phyloP scores from a whole-genome alignment of 2,888 invertebrate genomes.

The Coremacera marginata region DNA sequence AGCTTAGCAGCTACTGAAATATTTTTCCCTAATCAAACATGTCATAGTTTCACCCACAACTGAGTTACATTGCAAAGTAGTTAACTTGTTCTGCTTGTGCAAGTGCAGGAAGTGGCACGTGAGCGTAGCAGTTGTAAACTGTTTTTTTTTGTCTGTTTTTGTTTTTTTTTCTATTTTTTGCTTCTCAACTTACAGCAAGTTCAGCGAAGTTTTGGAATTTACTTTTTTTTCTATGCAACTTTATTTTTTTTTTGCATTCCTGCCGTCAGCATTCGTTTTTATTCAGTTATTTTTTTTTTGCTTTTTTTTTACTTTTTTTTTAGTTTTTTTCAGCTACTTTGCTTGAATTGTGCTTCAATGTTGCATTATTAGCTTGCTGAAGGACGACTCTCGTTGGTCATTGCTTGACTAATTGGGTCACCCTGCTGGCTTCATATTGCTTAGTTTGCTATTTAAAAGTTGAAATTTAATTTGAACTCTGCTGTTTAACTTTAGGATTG shows the following conservation, averaged over 20 bases:
- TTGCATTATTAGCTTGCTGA: constrained; percentile 22
- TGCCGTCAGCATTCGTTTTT: constrained; percentile 3
- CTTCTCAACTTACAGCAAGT: constrained; percentile 6
- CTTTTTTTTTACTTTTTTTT: constrained; percentile 25
- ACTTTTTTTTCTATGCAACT: background rate
- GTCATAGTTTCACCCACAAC: constrained; percentile 13
- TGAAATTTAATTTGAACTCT: background rate
- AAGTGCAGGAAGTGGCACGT: too few species aligned
- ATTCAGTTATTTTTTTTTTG: constrained; percentile 42
- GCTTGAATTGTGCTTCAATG: constrained; percentile 24
- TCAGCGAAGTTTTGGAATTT: constrained; percentile 4
- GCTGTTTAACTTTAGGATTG: too few species aligned
- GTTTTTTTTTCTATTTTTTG: background rate
- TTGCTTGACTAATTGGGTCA: constrained; percentile 21
- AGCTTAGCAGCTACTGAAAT: background rate
- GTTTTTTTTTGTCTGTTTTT: background rate
- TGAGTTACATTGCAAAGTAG: background rate
- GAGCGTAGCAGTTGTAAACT: background rate
- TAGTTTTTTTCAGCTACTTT: background rate
- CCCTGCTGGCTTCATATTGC: constrained; percentile 7
- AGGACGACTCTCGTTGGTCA: constrained; percentile 7
- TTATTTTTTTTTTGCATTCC: background rate
- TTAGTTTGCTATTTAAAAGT: background rate
- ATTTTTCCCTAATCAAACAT: constrained; percentile 19
- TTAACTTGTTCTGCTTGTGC: too few species aligned